Base-by-base conservation (phyloP, 2,113 vertebrate species). In the Pampusana beccarii region DNA sequence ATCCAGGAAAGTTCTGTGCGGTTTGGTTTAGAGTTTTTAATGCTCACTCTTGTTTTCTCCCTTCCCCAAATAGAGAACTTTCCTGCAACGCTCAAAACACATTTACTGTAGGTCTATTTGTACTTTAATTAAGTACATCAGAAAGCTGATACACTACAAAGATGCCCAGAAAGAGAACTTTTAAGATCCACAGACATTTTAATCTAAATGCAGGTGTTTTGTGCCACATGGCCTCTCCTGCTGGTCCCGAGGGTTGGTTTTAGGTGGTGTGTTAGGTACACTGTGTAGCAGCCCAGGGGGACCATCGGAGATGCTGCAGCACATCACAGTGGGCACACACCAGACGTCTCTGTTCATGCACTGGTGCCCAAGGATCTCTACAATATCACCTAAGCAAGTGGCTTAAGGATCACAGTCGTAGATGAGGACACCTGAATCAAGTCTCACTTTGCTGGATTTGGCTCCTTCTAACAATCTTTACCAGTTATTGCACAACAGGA, bases 261-360 rank as follows among this genome's bases (percentile, higher is more conserved):
- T 24, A 54, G 16, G 18, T 17, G 3, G 0, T 28, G 72, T 12
- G 67, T 64, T 53, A 4, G 0, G 5, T 13, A 18, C 80, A 44
- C 48, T 50, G 14, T 13, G 40, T 20, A 53, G 57, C 38, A 70
- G 29, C 57, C 36, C 75, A 38, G 62, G 29, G 75, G 36, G 29
- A 64, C 28, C 24, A 80, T 8, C 36, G 3, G 1, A 33, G 69
- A 58, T 40, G 28, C 33, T 58, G 62, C 50, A 48, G 25, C 48
- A 53, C 64, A 60, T 20, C 57, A 58, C 36, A 20, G 33, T 7
- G 16, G 42, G 26, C 42, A 28, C 4, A 1, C 21, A 50, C 16
- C 31, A 56, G 23, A n/a, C n/a, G 82, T 15, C 53, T 29, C 9
- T 6, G 13, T 42, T 71, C 54, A 77, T 60, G 31, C 46, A 66